These are phyloP conservation scores for Malthinus seriepunctatus DNA, from an alignment of 2,888 invertebrate species.

Conservation along the genomic window DNA sequence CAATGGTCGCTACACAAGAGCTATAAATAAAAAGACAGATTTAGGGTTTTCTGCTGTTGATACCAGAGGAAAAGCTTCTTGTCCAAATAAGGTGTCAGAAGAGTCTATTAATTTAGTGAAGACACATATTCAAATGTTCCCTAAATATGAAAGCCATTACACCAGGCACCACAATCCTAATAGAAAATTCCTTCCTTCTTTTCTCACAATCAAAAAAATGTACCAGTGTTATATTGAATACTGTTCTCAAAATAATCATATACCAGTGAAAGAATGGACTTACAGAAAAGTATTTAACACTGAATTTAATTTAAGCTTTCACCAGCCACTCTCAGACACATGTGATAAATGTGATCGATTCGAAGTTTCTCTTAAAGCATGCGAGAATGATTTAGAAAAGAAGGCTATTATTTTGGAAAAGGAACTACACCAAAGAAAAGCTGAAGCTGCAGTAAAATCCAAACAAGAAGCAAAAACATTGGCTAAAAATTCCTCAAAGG, in stretches of 20 bases:
- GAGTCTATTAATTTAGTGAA: not conserved
- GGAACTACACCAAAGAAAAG: not conserved
- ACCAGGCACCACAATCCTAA: constrained; percentile 3
- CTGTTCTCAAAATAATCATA: not conserved
- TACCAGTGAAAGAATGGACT: not conserved
- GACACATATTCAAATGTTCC: constrained; percentile 6
- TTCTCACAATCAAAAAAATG: constrained; percentile 2
- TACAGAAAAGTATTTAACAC: constrained; percentile 6
- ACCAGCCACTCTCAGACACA: constrained; percentile 7
- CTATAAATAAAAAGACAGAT: not conserved
- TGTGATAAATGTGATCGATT: not conserved
- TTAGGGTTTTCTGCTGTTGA: not conserved
- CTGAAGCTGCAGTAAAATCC: not conserved
- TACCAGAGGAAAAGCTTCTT: not conserved
- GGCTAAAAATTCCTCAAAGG: not conserved
- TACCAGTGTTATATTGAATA: constrained; percentile 1
- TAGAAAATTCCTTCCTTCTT: not conserved
- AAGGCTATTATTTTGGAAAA: not conserved
- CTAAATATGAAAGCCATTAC: constrained; percentile 9
- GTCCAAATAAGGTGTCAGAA: not conserved
- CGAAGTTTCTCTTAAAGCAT: not conserved
- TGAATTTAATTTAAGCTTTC: constrained; percentile 5
- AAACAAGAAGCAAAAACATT: not conserved
- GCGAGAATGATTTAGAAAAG: not conserved
- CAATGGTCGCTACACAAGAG: not conserved